Percentiles rank a stretch among this genome's conserved stretches.
Conservation (phyloP, 2,113 vertebrate genomes). For the Rhinichthys klamathensis region DNA sequence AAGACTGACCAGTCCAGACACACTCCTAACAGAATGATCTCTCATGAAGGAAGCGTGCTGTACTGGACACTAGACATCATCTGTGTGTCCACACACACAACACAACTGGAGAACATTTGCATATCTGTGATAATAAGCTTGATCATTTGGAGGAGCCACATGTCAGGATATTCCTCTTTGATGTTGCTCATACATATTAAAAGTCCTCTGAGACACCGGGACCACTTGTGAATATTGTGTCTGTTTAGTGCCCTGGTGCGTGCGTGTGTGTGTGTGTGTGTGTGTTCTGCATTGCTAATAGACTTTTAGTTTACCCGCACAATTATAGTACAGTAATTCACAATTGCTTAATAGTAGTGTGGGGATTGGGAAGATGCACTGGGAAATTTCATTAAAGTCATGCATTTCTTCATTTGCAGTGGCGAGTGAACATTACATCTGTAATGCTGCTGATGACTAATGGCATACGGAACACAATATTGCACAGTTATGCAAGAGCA, state of each 20-base stretch:
- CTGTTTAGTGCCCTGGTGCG: background rate
- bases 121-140: constrained; percentile 67
- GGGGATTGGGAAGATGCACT: background rate
- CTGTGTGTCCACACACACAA: constrained; percentile 34
- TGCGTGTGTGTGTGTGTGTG: constrained; percentile 12
- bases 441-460: no score
- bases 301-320: constrained; percentile 24
- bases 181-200: constrained; percentile 77
- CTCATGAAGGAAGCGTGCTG: background rate
- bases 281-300: constrained; percentile 9
- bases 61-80: background rate
- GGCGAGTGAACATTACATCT: background rate
- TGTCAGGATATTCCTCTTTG: constrained; percentile 69
- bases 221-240: constrained; percentile 50
- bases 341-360: background rate
- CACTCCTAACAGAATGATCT: background rate
- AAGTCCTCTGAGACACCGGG: constrained; percentile 60
- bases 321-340: constrained; percentile 27
- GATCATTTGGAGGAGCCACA: constrained; percentile 59
- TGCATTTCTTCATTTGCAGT: background rate
- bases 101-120: constrained; percentile 65
- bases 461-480: no score
- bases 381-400: background rate
- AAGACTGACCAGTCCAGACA: background rate
- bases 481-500: no score